A percentile compares a stretch with the other conserved stretches of the same genome.
These are phyloP conservation scores for Porites lutea DNA, from an alignment of 64 coral and sea anemone species.

Conservation along the genomic window DNA sequence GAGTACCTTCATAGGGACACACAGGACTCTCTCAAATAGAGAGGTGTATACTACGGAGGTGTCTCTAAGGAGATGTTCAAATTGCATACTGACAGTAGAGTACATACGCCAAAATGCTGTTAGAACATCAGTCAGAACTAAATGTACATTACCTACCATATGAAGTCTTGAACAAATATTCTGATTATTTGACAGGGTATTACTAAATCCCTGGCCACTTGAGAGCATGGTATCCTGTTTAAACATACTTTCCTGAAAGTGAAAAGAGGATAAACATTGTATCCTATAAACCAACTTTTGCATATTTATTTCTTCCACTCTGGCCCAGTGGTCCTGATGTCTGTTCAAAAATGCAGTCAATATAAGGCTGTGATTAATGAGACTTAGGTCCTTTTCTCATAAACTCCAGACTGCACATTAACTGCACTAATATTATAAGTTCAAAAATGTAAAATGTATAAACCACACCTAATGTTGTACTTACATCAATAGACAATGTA, in stretches of 20 bases:
- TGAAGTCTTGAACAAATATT: conserved; percentile 64
- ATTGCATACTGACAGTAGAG: too few species aligned
- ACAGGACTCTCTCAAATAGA: too few species aligned
- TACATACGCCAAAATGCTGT: not conserved
- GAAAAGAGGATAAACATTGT: not conserved
- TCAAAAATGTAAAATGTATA: not conserved
- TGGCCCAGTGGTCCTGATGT: too few species aligned
- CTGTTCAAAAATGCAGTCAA: too few species aligned
- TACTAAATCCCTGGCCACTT: conserved; percentile 66
- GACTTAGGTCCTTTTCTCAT: too few species aligned
- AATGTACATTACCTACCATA: conserved; percentile 2
- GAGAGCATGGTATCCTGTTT: conserved; percentile 72
- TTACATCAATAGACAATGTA: conserved; percentile 23
- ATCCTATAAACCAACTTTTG: too few species aligned
- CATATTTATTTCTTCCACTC: too few species aligned
- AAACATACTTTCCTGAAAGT: conserved; percentile 73
- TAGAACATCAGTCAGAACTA: not conserved
- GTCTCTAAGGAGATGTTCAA: too few species aligned
- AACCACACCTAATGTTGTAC: not conserved
- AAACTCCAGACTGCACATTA: too few species aligned
- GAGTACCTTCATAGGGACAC: too few species aligned
- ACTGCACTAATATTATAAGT: not conserved
- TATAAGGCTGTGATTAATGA: too few species aligned
- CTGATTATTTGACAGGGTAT: not conserved
- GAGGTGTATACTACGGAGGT: too few species aligned